Base-by-base conservation (phyloP, 1,140 invertebrate species). In the Dendroctonus ponderosae region DNA sequence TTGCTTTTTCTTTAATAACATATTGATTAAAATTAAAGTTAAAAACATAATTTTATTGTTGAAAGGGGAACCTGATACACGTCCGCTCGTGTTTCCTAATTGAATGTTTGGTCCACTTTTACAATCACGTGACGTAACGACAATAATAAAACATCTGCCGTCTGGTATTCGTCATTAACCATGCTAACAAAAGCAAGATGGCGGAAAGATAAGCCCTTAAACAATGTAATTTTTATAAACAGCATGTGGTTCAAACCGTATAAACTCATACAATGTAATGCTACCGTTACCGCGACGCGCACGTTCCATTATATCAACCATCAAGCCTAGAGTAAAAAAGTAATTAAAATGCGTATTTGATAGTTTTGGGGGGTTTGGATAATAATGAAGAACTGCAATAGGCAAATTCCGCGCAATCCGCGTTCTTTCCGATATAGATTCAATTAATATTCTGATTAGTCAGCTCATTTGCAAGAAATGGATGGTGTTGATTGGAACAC, bases 141-240 rank as follows among this genome's bases (percentile, higher is more conserved):
- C n/a, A 57, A 49, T 41, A 57, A 49, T 57, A 57, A 57, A 65
- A 65, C 62, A 65, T 65, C 62, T 65, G 62, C 62, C 44, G 62
- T 65, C 62, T 56, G 51, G 41, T 15, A 56, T 52, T 56, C 41
- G 40, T 63, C 51, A 65, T 57, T 65, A 65, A 57, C 37, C 44
- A 26, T 44, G 41, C 43, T 57, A 65, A 6, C 42, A 7, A n/a
- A 41, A 65, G 38, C 44, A 64, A 64, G 62, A 65, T 65, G 62
- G 62, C 62, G 62, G 62, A 65, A 65, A 65, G 62, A 57, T 65
- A 65, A 65, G 57, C 53, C 62, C 54, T 65, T 65, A 57, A 65
- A 65, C 62, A 65, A 57, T 65, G 62, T 65, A 57, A 65, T 57
- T 65, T 65, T 65, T 65, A 56, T 65, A 65, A 53, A 65, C 62